Percentiles rank a stretch among this genome's conserved stretches.
These are phyloP conservation scores for Xestia rhomboidea DNA, from an alignment of 2,888 invertebrate genomes.

Conservation along the genomic window DNA sequence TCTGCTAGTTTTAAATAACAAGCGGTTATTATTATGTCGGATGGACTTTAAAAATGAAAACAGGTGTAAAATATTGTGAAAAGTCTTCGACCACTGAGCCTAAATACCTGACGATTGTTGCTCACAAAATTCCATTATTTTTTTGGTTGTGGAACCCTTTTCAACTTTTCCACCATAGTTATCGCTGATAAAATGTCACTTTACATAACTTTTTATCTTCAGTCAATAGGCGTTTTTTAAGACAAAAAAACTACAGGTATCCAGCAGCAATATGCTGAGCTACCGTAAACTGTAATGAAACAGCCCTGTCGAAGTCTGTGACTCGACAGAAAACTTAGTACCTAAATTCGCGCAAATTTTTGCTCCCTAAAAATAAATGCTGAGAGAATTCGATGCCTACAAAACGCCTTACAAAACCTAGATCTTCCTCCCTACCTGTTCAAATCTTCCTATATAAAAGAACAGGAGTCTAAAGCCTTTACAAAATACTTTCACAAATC, in stretches of 20 bases:
- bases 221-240: not conserved
- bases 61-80: not conserved
- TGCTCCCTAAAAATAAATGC: conserved; percentile 12
- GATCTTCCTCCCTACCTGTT: conserved; percentile 17
- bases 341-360: not conserved
- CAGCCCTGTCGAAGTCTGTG: not conserved
- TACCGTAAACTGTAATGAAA: conserved; percentile 11
- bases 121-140: not conserved
- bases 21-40: not conserved
- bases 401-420: conserved; percentile 13
- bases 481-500: conserved; percentile 43
- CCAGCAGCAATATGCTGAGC: not conserved
- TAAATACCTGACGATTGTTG: not conserved
- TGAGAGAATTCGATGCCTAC: conserved; percentile 1
- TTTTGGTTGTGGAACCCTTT: not conserved
- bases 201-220: not conserved
- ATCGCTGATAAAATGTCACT: not conserved
- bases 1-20: not conserved
- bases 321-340: conserved; percentile 7
- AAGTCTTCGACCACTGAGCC: not conserved
- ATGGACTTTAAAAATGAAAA: not conserved
- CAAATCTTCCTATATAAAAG: not conserved
- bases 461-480: conserved; percentile 29
- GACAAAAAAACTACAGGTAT: not conserved
- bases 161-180: not conserved